These are phyloP conservation scores for Meghimatium bilineatum DNA, from an alignment of 2,888 invertebrate species.

Conservation along the genomic window DNA sequence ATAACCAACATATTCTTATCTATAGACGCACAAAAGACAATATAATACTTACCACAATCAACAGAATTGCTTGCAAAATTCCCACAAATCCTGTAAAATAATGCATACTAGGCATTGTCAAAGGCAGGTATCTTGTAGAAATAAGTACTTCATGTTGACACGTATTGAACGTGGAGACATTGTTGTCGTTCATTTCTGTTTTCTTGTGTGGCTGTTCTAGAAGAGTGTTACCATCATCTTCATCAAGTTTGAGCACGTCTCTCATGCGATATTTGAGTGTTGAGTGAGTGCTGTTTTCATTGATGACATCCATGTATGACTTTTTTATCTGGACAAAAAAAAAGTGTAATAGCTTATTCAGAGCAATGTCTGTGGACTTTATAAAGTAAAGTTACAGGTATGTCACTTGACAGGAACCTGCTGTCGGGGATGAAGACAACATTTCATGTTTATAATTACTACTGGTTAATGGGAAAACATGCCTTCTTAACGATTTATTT, in stretches of 20 bases:
- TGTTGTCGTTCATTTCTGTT: not conserved
- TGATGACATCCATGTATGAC: not conserved
- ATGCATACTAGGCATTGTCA: constrained; percentile 11
- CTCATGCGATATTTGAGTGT: not conserved
- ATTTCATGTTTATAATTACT: too few species aligned
- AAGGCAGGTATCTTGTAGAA: not conserved
- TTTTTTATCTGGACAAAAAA: too few species aligned
- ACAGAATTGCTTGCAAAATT: not conserved
- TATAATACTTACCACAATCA: not conserved
- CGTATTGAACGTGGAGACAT: not conserved
- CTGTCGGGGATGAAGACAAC: too few species aligned
- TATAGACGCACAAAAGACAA: not conserved
- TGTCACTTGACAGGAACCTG: too few species aligned
- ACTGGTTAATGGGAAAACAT: too few species aligned
- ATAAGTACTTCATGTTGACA: too few species aligned
- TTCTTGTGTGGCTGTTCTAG: not conserved
- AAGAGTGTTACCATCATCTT: not conserved
- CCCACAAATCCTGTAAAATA: constrained; percentile 14
- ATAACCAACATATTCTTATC: too few species aligned
- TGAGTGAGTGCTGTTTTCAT: too few species aligned
- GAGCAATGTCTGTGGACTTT: too few species aligned
- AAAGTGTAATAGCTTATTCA: too few species aligned
- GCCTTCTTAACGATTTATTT: too few species aligned
- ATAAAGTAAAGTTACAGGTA: too few species aligned
- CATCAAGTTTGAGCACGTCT: not conserved